Percentiles rank a stretch among this genome's conserved stretches.
phyloP scores from a whole-genome alignment of 2,888 invertebrate species.

The Argyresthia goedartella region DNA sequence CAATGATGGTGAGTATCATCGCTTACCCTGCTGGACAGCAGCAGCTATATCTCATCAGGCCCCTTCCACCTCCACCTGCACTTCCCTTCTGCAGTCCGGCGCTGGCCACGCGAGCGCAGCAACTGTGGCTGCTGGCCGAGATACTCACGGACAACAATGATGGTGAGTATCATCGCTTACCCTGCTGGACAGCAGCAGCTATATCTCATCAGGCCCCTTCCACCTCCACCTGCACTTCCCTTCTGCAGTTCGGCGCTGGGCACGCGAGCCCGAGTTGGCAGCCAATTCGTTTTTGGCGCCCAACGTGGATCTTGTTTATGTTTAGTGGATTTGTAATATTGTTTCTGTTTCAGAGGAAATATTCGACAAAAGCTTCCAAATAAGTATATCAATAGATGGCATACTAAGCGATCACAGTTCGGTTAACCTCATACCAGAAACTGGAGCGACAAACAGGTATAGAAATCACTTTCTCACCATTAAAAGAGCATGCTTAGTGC shows the following conservation, averaged over 20 bases:
- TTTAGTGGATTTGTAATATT: not conserved
- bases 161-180: slow-evolving; percentile 74
- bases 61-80: slow-evolving; percentile 91
- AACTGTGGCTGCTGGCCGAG: slow-evolving; percentile 92
- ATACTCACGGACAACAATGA: slow-evolving; percentile 86
- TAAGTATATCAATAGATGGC: slow-evolving; percentile 88
- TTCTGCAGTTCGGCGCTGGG: slow-evolving; percentile 88
- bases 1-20: slow-evolving; percentile 77
- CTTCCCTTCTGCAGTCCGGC: no score
- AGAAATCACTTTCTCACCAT: not conserved
- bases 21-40: not conserved
- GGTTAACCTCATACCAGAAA: slow-evolving; percentile 74
- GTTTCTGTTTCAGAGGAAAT: slow-evolving; percentile 80
- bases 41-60: slow-evolving; percentile 41
- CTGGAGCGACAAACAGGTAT: slow-evolving; percentile 80
- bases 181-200: slow-evolving; percentile 70
- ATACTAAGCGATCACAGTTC: slow-evolving; percentile 81
- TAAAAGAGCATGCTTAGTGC: not conserved
- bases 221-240: slow-evolving; percentile 76
- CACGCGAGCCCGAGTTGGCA: slow-evolving; percentile 77
- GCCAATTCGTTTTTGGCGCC: not conserved
- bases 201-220: slow-evolving; percentile 85
- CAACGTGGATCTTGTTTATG: not conserved
- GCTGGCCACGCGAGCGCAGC: slow-evolving; percentile 91
- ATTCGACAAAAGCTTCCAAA: slow-evolving; percentile 90